Base-by-base conservation (phyloP, 2,888 invertebrate genomes). In the Eupithecia centaureata region DNA sequence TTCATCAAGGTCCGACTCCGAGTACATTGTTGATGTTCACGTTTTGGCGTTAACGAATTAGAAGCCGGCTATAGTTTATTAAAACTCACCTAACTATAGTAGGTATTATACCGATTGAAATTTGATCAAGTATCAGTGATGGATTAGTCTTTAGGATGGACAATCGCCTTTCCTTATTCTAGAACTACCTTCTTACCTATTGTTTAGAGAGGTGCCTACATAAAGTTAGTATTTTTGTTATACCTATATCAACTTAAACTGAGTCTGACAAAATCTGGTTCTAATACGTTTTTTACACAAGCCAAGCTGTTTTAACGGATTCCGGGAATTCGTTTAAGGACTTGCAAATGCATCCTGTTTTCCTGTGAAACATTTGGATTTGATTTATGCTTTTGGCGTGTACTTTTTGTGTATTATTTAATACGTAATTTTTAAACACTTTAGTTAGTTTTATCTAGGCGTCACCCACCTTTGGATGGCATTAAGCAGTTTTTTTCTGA, bases 301-400 rank as follows among this genome's bases (percentile, higher is more conserved):
- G 61, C 32, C 32, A 54, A 52, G 54, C 28, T 63, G 57, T 65
- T 65, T 52, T 61, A 65, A 59, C 58, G 27, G 60, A 63, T 63
- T 69, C 69, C 32, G 10, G 54, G 69, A 69, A 65, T 51, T 59
- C 33, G 25, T 65, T 52, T 22, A 28, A 65, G 15, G n/a, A 18
- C 52, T 38, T 27, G 42, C 56, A 38, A 47, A 38, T 57, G 57
- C 57, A 63, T 64, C 51, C 51, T 59, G 51, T 38, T 25, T 59
- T 35, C n/a, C 18, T 18, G 32, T 60, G 59, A 33, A 63, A 30
- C 63, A 63, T 67, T 59, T 63, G 64, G 57, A 61, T 52, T 42
- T 61, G 38, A 63, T 68, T 60, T 56, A 56, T 33, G 63, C 10
- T 27, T 52, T 18, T 51, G 25, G 27, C 38, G 15, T 56, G 27